Evolutionary conservation across 2,797 vertebrate species (phyloP).

Genomic region (Chelidonichthys spinosus): DNA sequence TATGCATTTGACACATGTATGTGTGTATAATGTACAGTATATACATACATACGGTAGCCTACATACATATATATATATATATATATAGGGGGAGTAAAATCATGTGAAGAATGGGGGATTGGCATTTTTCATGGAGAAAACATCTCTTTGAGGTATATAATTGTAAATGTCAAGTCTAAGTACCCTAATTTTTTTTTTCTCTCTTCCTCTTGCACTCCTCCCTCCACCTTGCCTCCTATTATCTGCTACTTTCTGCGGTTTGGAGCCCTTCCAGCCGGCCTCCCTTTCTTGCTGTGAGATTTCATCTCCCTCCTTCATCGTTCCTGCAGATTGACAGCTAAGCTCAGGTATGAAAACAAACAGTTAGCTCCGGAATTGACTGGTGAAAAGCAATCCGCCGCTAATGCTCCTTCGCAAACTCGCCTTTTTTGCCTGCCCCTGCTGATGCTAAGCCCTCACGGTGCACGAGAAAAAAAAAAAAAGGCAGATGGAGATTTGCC

Average conservation of each 20-base stretch:
- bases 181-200: slow-evolving; percentile 57
- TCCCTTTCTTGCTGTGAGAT: slow-evolving; percentile 89
- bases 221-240: slow-evolving; percentile 72
- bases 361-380: slow-evolving; percentile 85
- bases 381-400: slow-evolving; percentile 83
- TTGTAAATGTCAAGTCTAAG: slow-evolving; percentile 57
- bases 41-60: background rate
- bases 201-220: slow-evolving; percentile 59
- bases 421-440: slow-evolving; percentile 45
- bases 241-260: slow-evolving; percentile 87
- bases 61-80: background rate
- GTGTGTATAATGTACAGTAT: slow-evolving; percentile 3
- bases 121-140: slow-evolving; percentile 14
- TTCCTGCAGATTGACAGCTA: slow-evolving; percentile 91
- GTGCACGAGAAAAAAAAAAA: slow-evolving; percentile 35
- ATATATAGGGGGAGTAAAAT: slow-evolving; percentile 3
- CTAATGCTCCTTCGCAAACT: slow-evolving; percentile 74
- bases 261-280: slow-evolving; percentile 89
- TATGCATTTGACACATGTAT: slow-evolving; percentile 36
- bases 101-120: slow-evolving; percentile 16
- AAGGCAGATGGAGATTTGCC: slow-evolving; percentile 71
- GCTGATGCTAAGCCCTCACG: slow-evolving; percentile 67
- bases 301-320: slow-evolving; percentile 84
- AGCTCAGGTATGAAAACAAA: slow-evolving; percentile 91
- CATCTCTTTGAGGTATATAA: slow-evolving; percentile 41